Evolutionary conservation across 30 jellyfish, hydroid and myxozoan genomes (phyloP).

Genomic region (Turritopsis dohrnii): DNA sequence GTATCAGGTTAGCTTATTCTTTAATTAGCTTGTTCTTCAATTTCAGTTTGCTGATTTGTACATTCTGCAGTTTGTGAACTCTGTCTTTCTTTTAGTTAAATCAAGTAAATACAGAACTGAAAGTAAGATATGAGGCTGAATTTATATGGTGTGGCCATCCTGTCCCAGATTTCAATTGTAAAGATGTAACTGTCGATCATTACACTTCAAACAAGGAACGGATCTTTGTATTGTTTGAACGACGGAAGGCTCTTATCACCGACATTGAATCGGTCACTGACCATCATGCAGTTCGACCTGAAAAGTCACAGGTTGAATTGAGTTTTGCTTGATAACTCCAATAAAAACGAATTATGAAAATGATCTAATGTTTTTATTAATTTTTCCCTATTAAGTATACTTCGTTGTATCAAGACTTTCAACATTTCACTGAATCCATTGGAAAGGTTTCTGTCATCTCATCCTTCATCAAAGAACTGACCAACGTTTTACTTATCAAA

Average conservation of each 20-base stretch:
- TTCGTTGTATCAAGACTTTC: constrained; percentile 36
- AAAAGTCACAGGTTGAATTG: constrained; percentile 76
- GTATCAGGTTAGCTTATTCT: no score
- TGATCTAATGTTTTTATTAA: neutral
- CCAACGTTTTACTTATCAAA: constrained; percentile 17
- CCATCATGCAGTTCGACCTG: constrained; percentile 56
- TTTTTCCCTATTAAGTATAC: constrained; percentile 35
- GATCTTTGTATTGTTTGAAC: neutral
- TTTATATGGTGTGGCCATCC: constrained; percentile 57
- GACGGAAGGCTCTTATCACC: constrained; percentile 25
- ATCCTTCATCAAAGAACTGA: constrained; percentile 31
- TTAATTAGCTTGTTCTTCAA: no score
- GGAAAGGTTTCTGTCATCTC: constrained; percentile 28
- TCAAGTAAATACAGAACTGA: constrained; percentile 46
- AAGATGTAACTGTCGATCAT: constrained; percentile 33
- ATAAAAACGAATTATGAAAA: neutral
- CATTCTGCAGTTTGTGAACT: no score
- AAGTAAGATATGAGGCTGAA: constrained; percentile 50
- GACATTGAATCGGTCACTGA: constrained; percentile 22
- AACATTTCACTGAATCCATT: constrained; percentile 46
- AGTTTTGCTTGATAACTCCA: no score
- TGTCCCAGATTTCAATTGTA: neutral
- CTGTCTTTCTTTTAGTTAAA: constrained; percentile 31
- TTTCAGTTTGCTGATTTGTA: no score
- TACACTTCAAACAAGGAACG: constrained; percentile 64